These are phyloP conservation scores for Xestoiulus laeticollis DNA, from an alignment of 2,888 invertebrate genomes.

Conservation along the genomic window DNA sequence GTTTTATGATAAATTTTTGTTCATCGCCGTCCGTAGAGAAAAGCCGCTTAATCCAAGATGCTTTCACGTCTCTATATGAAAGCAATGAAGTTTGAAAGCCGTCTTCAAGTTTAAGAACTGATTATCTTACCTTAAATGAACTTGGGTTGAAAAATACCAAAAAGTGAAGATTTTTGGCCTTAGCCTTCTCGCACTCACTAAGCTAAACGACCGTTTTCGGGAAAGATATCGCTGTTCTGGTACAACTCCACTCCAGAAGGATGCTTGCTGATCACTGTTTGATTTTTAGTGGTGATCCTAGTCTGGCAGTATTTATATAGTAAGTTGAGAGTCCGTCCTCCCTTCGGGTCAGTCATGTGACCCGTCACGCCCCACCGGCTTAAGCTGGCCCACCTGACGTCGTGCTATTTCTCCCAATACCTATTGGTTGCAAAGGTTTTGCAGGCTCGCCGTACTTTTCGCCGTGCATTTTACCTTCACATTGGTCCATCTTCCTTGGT, in stretches of 20 bases:
- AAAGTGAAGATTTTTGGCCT: background rate
- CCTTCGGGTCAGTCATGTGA: constrained; percentile 51
- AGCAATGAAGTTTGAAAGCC: background rate
- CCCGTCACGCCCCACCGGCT: constrained; percentile 44
- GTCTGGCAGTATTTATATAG: constrained; percentile 41
- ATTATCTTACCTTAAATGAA: background rate
- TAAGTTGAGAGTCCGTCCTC: background rate
- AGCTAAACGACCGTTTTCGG: background rate
- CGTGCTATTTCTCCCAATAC: constrained; percentile 42
- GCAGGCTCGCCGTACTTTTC: constrained; percentile 31
- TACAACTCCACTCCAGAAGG: background rate
- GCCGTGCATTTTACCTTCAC: constrained; percentile 23
- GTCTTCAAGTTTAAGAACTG: background rate
- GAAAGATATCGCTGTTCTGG: background rate
- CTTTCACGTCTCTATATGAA: background rate
- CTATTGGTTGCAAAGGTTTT: constrained; percentile 42
- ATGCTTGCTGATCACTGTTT: constrained; percentile 21
- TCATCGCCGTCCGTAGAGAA: background rate
- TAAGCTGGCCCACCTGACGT: constrained; percentile 47
- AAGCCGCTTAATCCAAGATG: constrained; percentile 17
- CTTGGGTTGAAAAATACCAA: background rate
- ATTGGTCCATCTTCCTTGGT: constrained; percentile 48
- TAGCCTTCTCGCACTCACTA: constrained; percentile 4
- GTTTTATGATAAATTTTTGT: too few relatives aligned
- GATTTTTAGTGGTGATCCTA: constrained; percentile 1